phyloP scores from a whole-genome alignment of 2,113 vertebrate genomes.

The Lates calcarifer region DNA sequence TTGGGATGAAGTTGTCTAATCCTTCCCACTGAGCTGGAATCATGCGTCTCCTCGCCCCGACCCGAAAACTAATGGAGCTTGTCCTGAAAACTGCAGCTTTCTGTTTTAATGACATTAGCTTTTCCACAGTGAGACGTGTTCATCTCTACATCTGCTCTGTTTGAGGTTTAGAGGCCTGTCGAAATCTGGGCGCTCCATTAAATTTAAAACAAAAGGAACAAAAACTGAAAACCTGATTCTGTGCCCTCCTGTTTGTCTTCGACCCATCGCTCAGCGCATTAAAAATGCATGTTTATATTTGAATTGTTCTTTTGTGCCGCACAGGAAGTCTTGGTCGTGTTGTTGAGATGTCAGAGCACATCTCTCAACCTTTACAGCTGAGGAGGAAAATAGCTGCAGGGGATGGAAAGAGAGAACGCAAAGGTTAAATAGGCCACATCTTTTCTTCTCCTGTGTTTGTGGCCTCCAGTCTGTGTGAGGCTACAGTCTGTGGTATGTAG shows the following conservation, averaged over 20 bases:
- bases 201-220: neutral
- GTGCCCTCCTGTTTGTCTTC: neutral
- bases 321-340: neutral
- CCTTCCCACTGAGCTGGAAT: slow-evolving; percentile 23
- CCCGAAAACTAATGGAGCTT: neutral
- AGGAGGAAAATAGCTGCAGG: slow-evolving; percentile 40
- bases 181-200: no score
- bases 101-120: neutral
- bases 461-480: neutral
- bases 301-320: neutral
- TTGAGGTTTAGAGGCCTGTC: no score
- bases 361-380: slow-evolving; percentile 38
- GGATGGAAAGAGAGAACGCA: slow-evolving; percentile 16
- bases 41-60: neutral
- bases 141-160: no score
- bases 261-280: neutral
- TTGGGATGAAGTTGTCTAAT: slow-evolving; percentile 12
- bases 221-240: neutral
- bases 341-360: slow-evolving; percentile 27
- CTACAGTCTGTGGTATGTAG: slow-evolving; percentile 33
- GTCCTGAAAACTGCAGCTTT: slow-evolving; percentile 15
- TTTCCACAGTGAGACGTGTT: slow-evolving; percentile 1
- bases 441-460: slow-evolving; percentile 4
- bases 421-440: slow-evolving; percentile 44
- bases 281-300: slow-evolving; percentile 22